phyloP scores from a whole-genome alignment of 2,113 vertebrate genomes.

The Uria lomvia region DNA sequence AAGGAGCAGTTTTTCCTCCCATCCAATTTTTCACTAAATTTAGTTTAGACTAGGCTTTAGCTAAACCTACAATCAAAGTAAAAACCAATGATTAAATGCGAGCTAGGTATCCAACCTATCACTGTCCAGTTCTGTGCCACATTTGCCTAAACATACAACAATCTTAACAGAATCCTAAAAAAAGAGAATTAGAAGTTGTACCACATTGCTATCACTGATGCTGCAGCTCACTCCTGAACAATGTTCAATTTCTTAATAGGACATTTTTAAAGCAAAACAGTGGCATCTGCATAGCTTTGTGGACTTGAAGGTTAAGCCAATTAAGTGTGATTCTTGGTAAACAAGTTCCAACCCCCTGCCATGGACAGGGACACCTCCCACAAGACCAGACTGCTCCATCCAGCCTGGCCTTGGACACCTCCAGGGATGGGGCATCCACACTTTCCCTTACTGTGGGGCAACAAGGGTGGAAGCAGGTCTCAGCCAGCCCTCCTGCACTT shows the following conservation, averaged over 20 bases:
- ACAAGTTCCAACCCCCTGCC: too few relatives aligned
- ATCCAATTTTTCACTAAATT: neutral
- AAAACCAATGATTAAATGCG: rapidly evolving
- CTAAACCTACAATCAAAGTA: neutral
- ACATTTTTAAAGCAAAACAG: neutral
- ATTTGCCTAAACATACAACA: neutral
- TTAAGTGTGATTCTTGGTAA: neutral
- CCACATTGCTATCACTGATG: neutral
- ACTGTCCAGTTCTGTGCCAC: neutral
- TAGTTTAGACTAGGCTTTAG: neutral
- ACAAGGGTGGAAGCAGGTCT: too few relatives aligned
- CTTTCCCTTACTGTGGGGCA: too few relatives aligned
- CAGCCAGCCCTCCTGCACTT: too few relatives aligned
- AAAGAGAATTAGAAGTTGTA: rapidly evolving
- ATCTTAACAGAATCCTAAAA: neutral
- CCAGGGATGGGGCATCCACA: too few relatives aligned
- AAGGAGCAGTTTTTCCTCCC: neutral
- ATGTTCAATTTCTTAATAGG: rapidly evolving
- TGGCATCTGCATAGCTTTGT: neutral
- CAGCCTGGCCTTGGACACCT: too few relatives aligned
- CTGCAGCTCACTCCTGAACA: neutral
- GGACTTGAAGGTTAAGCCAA: neutral
- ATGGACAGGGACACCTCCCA: too few relatives aligned
- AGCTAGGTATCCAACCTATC: neutral
- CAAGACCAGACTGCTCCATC: too few relatives aligned